phyloP scores from a whole-genome alignment of 2,113 vertebrate species.

The Trematocara marginatum region DNA sequence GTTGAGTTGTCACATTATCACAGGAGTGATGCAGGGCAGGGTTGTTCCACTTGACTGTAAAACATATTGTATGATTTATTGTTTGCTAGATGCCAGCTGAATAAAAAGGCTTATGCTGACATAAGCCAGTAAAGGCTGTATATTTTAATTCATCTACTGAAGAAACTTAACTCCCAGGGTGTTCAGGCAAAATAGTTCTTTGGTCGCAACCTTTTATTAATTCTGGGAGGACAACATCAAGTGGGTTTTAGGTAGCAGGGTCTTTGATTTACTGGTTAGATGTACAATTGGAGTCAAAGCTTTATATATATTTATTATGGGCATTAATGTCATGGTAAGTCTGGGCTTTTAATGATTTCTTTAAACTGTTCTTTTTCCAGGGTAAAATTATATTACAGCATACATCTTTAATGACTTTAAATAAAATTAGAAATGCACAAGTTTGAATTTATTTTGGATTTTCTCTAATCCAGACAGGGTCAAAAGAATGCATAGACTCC shows the following conservation, averaged over 20 bases:
- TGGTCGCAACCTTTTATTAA: not conserved
- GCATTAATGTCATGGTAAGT: not conserved
- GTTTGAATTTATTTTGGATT: accelerated
- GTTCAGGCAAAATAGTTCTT: not conserved
- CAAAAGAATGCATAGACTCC: not conserved
- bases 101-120: not conserved
- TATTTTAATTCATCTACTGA: not conserved
- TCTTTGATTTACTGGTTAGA: not conserved
- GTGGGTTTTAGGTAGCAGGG: not conserved
- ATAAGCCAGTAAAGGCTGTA: not conserved
- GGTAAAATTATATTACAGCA: not conserved
- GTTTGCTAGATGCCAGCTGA: not conserved
- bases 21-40: accelerated
- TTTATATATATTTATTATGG: not conserved
- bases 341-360: not conserved
- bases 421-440: not conserved
- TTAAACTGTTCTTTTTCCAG: not conserved
- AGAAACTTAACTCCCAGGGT: not conserved
- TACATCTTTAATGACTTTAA: not conserved
- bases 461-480: not conserved
- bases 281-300: not conserved
- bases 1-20: not conserved
- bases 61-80: not conserved
- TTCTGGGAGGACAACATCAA: not conserved
- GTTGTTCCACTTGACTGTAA: not conserved